These are phyloP conservation scores for Antheraea yamamai DNA, from an alignment of 2,888 invertebrate genomes.

Conservation along the genomic window DNA sequence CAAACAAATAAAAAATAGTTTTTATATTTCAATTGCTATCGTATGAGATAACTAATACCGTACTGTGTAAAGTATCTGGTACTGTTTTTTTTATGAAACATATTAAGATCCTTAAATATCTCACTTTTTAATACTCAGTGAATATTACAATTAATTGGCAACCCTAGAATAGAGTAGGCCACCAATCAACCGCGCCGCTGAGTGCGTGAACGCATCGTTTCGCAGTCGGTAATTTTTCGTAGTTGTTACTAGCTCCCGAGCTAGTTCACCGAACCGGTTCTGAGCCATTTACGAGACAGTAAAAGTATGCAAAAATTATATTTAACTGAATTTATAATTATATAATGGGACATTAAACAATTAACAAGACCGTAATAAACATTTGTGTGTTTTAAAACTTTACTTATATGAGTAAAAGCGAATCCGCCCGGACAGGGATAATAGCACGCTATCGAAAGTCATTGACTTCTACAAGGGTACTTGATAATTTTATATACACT, in stretches of 20 bases:
- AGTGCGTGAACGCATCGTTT: conserved; percentile 57
- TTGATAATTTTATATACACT: not conserved
- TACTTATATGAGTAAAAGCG: not conserved
- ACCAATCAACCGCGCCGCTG: conserved; percentile 55
- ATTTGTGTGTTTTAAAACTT: not conserved
- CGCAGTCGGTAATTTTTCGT: conserved; percentile 69
- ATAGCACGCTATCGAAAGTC: not conserved
- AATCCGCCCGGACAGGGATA: not conserved
- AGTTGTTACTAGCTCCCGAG: conserved; percentile 57
- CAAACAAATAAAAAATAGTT: no score
- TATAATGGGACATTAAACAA: conserved; percentile 8
- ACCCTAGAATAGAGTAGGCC: conserved; percentile 50
- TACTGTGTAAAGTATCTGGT: no score
- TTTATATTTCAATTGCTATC: no score
- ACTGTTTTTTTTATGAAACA: no score
- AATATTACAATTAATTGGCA: conserved; percentile 24
- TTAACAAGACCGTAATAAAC: not conserved
- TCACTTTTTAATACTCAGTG: not conserved
- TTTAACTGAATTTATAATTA: not conserved
- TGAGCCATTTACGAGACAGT: conserved; percentile 69
- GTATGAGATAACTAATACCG: no score
- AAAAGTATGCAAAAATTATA: conserved; percentile 52
- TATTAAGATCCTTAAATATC: not conserved
- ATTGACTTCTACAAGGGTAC: conserved; percentile 3
- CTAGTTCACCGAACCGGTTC: conserved; percentile 59